Base-by-base conservation (phyloP, 2,113 vertebrate genomes). In the Centropus bengalensis region DNA sequence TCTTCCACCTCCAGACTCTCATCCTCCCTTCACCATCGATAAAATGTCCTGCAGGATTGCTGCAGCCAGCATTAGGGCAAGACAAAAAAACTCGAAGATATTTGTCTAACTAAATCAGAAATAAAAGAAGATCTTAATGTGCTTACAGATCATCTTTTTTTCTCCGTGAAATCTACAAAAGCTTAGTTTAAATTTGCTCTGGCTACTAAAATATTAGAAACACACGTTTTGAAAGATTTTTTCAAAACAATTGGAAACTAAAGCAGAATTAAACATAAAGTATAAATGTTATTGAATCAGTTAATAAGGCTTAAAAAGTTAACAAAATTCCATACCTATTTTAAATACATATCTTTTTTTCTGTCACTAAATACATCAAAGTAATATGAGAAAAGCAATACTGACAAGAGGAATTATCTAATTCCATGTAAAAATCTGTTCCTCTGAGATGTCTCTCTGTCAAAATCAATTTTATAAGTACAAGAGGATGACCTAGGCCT, bases 401-500 rank as follows among this genome's bases (percentile, higher is more conserved):
- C 67, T 85, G 88, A 78, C 77, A 89, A 83, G 75, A 59, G 49
- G 10, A 87, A 87, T 77, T 56, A 85, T 77, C 62, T 71, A 91
- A 75, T 91, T 93, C 60, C 40, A 51, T 73, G 59, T 89, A 88
- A 82, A 91, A 91, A 91, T 66, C 76, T 91, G 51, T 80, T 93
- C 44, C 51, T 87, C 44, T 32, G 91, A 94, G 87, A 81, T 84
- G 59, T 85, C 33, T 92, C 17, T 44, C 47, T 94, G 86, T 73
- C 92, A 89, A 92, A 73, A 38, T 63, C 28, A 77, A 40, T 92
- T 89, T 95, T 93, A 38, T 45, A 69, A 91, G 58, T 36, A 69
- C 49, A 62, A 73, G 58, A 88, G 62, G 68, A 82, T 84, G 68
- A 88, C 54, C 89, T 82, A 71, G 78, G 49, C 68, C 24, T 81